Evolutionary conservation across 2,113 vertebrate species (phyloP), one percentile per base, ranked within the genome.

Genomic region (Urocynchramus pylzowi): DNA sequence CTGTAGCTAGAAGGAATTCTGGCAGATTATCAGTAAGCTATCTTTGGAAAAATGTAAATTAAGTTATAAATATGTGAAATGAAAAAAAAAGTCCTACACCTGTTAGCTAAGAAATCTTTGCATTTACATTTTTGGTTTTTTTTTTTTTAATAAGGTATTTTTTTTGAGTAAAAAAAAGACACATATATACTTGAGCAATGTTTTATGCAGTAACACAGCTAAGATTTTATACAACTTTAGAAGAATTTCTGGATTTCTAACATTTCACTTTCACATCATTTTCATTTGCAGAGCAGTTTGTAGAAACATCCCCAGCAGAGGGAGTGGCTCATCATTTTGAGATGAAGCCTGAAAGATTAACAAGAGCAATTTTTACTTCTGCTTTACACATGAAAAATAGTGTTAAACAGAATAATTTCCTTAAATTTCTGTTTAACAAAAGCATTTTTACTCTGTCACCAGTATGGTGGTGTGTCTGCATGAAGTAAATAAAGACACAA

Each of bases 301-400:
- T 22, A 81, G 95, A 91, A 94, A 88, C 94, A 91, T 94, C 90
- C 94, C 96, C 96, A 93, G 86, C 68, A 95, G 97, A 97, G 96
- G 92, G 94, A 96, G 94, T 81, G 83, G 73, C 92, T 96, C 76
- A 42, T 95, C 90, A 75, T 70, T 79, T 77, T 70, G 31, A 45
- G 53, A 86, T 39, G 81, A 87, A 93, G 75, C 60, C 54, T 75
- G 71, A 37, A 77, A 94, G 67, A 64, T 74, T 35, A 84, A 24
- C 20, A n/a, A 93, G 94, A 65, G 26, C 7, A 61, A 56, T 54
- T 95, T 85, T 90, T 63, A 57, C 19, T 84, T 92, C 78, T 77
- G 19, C 56, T 94, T 87, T 88, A 35, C 24, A 39, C 9, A 45
- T 18, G 37, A 80, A 90, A 93, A 90, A 59, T 6, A 19, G 1